phyloP scores from a whole-genome alignment of 2,797 vertebrate genomes.

The Microchirus variegatus region DNA sequence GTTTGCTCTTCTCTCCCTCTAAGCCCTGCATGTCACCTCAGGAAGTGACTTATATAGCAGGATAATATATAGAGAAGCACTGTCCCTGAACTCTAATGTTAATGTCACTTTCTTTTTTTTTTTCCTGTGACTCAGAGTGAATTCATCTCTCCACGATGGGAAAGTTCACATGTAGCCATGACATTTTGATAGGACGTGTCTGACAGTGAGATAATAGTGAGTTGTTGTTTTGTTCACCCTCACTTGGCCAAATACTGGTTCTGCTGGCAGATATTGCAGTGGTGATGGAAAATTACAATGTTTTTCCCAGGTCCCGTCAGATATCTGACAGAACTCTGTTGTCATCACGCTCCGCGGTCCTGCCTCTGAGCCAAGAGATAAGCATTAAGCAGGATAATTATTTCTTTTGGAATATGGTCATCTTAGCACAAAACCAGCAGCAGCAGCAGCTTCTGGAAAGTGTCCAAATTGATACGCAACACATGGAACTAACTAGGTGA shows the following conservation, averaged over 20 bases:
- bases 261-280: slow-evolving; percentile 43
- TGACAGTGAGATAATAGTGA: slow-evolving; percentile 52
- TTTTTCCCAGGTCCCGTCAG: slow-evolving; percentile 33
- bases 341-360: slow-evolving; percentile 38
- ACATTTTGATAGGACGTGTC: slow-evolving; percentile 62
- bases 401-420: slow-evolving; percentile 39
- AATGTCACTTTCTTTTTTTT: slow-evolving; percentile 7
- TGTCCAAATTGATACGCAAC: slow-evolving; percentile 30
- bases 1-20: slow-evolving; percentile 17
- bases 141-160: slow-evolving; percentile 31
- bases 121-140: slow-evolving; percentile 11
- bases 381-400: slow-evolving; percentile 48
- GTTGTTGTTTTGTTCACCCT: slow-evolving; percentile 50
- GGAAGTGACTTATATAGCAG: slow-evolving; percentile 31
- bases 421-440: slow-evolving; percentile 25
- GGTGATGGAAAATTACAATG: slow-evolving; percentile 49
- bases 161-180: slow-evolving; percentile 65
- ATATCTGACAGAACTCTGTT: slow-evolving; percentile 32
- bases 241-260: slow-evolving; percentile 43
- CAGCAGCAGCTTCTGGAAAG: slow-evolving; percentile 13
- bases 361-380: slow-evolving; percentile 45
- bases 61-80: slow-evolving; percentile 22
- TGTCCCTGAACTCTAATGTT: not conserved
- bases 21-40: slow-evolving; percentile 35
- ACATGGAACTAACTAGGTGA: slow-evolving; percentile 59